These are phyloP conservation scores for Dasyprocta punctata DNA, from an alignment of 2,113 vertebrate genomes.

Conservation along the genomic window DNA sequence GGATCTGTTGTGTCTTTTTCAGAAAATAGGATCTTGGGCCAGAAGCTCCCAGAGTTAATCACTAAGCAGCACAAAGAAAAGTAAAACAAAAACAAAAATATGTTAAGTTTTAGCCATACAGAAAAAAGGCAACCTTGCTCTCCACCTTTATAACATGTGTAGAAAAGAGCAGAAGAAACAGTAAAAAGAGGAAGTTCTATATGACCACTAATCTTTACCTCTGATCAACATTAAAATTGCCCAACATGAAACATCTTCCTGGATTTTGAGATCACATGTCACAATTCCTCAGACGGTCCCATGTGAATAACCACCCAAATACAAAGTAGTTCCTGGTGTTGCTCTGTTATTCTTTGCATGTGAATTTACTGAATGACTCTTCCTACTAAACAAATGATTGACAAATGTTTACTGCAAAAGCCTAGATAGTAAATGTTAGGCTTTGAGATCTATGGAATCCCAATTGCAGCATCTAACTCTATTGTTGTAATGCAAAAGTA, in stretches of 20 bases:
- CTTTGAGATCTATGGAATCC: background rate
- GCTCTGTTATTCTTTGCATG: background rate
- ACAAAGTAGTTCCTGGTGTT: background rate
- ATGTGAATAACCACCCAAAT: background rate
- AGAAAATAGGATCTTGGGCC: background rate
- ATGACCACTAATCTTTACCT: background rate
- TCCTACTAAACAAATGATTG: background rate
- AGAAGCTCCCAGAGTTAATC: background rate
- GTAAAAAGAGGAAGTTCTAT: no score
- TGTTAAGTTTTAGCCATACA: background rate
- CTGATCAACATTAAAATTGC: background rate
- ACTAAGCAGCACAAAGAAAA: background rate
- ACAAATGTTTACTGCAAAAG: background rate
- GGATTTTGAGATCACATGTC: background rate
- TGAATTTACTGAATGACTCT: background rate
- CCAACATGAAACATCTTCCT: background rate
- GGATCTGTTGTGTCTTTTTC: background rate
- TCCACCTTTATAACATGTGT: rapidly evolving
- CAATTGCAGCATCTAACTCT: background rate
- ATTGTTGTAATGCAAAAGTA: background rate
- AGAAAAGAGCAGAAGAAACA: background rate
- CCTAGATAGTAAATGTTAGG: background rate
- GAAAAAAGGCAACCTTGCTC: background rate
- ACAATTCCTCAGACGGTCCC: background rate
- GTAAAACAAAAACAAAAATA: background rate